Percentiles rank a stretch among this genome's conserved stretches.
phyloP scores from a whole-genome alignment of 2,888 invertebrate species.

The Galeruca laticollis region DNA sequence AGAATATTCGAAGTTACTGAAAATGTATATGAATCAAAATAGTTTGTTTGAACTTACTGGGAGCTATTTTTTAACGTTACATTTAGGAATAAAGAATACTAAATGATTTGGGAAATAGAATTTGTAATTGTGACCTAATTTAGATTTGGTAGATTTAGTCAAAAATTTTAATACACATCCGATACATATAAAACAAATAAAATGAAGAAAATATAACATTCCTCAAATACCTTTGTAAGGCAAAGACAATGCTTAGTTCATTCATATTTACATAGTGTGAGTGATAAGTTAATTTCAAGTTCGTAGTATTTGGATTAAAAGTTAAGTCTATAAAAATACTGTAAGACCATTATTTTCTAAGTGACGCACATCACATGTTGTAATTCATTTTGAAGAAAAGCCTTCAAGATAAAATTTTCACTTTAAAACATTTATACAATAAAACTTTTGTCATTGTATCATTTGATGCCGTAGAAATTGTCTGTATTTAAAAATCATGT shows the following conservation, averaged over 20 bases:
- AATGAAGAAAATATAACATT: not conserved
- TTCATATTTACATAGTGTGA: slow-evolving; percentile 11
- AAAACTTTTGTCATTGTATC: not conserved
- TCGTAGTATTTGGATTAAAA: not conserved
- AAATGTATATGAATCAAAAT: too few relatives aligned
- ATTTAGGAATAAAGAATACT: too few relatives aligned
- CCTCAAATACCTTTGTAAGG: not conserved
- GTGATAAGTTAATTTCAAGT: slow-evolving; percentile 5
- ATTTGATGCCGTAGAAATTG: not conserved
- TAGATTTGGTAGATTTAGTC: too few relatives aligned
- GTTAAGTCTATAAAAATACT: not conserved
- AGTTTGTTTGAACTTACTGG: too few relatives aligned
- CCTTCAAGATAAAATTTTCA: slow-evolving; percentile 8
- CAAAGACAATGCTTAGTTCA: not conserved
- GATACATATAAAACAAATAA: too few relatives aligned
- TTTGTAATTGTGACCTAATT: too few relatives aligned
- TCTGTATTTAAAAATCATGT: not conserved
- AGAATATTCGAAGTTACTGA: too few relatives aligned
- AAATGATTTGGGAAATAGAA: too few relatives aligned
- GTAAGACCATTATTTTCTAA: not conserved
- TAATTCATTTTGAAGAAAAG: slow-evolving; percentile 1
- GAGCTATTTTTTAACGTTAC: too few relatives aligned
- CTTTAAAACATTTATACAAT: not conserved
- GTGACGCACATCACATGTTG: not conserved
- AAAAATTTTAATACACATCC: too few relatives aligned